Percentiles rank a stretch among this genome's conserved stretches.
Conservation (phyloP, 1,140 invertebrate species). For the Scaptomyza hsui region DNA sequence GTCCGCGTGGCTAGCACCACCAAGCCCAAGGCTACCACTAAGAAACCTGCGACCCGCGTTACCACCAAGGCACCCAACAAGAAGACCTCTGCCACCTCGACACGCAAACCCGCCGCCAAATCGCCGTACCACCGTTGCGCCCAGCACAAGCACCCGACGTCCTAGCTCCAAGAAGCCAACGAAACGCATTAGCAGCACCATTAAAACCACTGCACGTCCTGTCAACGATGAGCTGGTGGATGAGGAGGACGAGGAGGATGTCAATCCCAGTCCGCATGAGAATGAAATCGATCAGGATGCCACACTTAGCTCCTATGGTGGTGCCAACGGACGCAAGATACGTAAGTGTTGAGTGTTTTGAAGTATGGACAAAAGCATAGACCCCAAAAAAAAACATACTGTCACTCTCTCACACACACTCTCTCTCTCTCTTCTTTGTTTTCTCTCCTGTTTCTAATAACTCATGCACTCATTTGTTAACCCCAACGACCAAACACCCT, state of each 20-base stretch:
- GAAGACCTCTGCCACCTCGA: slow-evolving; percentile 58
- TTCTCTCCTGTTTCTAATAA: slow-evolving; percentile 61
- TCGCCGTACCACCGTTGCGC: slow-evolving; percentile 53
- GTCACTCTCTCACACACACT: slow-evolving; percentile 69
- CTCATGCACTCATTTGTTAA: slow-evolving; percentile 43
- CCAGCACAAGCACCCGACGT: slow-evolving; percentile 64
- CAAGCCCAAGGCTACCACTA: slow-evolving; percentile 64
- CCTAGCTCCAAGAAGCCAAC: slow-evolving; percentile 85
- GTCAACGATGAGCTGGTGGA: slow-evolving; percentile 70
- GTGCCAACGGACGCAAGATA: slow-evolving; percentile 84
- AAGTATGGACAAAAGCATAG: slow-evolving; percentile 57
- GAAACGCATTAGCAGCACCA: slow-evolving; percentile 42
- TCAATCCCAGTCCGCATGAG: slow-evolving; percentile 82
- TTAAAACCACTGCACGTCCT: slow-evolving; percentile 56
- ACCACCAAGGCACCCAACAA: slow-evolving; percentile 85
- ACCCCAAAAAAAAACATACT: slow-evolving; percentile 67
- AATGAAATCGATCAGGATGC: slow-evolving; percentile 85
- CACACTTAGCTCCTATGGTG: slow-evolving; percentile 81
- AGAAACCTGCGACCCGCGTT: slow-evolving; percentile 83
- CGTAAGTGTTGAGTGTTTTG: slow-evolving; percentile 85
- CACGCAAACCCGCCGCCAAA: slow-evolving; percentile 57
- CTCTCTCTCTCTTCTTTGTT: slow-evolving; percentile 49
- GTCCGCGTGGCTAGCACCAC: slow-evolving; percentile 65
- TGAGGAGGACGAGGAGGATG: slow-evolving; percentile 85
- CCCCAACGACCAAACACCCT: slow-evolving; percentile 13